A percentile compares a stretch with the other conserved stretches of the same genome.
Evolutionary conservation across 2,113 vertebrate genomes (phyloP).

Genomic region (Silurus glanis): DNA sequence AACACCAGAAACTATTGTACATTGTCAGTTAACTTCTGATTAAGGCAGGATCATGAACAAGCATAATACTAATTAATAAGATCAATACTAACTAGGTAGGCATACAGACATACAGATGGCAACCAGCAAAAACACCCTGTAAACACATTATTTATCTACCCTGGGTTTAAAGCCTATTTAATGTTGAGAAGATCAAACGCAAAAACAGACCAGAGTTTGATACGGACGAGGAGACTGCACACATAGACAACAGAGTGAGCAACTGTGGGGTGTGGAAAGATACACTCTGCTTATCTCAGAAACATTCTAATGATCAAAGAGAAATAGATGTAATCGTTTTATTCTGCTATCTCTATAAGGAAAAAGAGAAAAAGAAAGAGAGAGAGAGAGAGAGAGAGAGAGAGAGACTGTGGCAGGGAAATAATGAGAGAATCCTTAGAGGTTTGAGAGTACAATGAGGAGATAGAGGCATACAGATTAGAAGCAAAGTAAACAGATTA

Average conservation of each 20-base stretch:
- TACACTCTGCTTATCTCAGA: constrained; percentile 39
- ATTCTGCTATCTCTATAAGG: constrained; percentile 46
- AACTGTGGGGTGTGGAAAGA: constrained; percentile 15
- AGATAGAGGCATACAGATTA: constrained; percentile 58
- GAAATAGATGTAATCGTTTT: constrained; percentile 57
- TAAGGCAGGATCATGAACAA: neutral
- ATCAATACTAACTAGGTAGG: neutral
- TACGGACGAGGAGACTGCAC: neutral
- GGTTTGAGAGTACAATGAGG: constrained; percentile 44
- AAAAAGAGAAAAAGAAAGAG: constrained; percentile 44
- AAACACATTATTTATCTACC: neutral
- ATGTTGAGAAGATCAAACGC: constrained; percentile 20
- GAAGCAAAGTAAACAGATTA: constrained; percentile 63
- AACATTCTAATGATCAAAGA: constrained; percentile 50
- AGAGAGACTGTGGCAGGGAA: constrained; percentile 46
- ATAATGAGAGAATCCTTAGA: constrained; percentile 15
- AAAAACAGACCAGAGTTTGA: constrained; percentile 7
- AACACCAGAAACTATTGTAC: neutral
- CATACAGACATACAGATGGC: neutral
- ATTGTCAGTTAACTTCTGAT: neutral
- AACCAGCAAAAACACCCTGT: neutral
- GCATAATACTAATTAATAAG: neutral
- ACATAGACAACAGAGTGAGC: constrained; percentile 26
- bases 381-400: constrained; percentile 16
- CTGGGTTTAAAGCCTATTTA: neutral